Evolutionary conservation across 2,888 invertebrate genomes (phyloP).

Genomic region (Lasioglossum vierecki): DNA sequence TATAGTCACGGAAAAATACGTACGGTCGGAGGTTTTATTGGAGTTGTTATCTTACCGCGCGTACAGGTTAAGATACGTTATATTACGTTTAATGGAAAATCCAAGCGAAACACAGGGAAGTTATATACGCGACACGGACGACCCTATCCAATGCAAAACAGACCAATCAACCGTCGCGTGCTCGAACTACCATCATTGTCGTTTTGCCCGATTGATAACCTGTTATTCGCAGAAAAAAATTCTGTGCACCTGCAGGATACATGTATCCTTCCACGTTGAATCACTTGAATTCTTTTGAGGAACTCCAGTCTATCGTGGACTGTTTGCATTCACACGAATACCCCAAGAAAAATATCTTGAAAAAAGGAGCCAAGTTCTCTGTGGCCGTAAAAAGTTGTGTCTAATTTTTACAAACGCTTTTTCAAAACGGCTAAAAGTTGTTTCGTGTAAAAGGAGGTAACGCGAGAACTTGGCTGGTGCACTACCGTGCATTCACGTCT

Average conservation of each 20-base stretch:
- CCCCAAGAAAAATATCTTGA: no score
- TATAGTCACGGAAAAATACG: not conserved
- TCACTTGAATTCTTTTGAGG: not conserved
- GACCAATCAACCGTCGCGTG: not conserved
- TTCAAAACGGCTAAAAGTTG: no score
- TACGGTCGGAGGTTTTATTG: not conserved
- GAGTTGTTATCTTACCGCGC: not conserved
- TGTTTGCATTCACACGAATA: not conserved
- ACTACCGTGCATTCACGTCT: no score
- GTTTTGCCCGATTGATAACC: not conserved
- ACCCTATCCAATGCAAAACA: not conserved
- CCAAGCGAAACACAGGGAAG: not conserved
- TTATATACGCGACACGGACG: not conserved
- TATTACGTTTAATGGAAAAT: not conserved
- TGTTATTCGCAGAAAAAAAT: not conserved
- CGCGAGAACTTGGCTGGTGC: no score
- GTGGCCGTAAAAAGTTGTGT: no score
- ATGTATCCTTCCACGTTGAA: not conserved
- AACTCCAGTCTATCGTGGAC: not conserved
- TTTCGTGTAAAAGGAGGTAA: no score
- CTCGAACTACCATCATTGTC: not conserved
- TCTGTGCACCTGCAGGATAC: not conserved
- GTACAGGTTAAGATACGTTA: not conserved
- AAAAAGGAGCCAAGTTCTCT: no score
- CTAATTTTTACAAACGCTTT: no score